Conservation (phyloP, 2,797 vertebrate genomes). For the Protosalanx chinensis region DNA sequence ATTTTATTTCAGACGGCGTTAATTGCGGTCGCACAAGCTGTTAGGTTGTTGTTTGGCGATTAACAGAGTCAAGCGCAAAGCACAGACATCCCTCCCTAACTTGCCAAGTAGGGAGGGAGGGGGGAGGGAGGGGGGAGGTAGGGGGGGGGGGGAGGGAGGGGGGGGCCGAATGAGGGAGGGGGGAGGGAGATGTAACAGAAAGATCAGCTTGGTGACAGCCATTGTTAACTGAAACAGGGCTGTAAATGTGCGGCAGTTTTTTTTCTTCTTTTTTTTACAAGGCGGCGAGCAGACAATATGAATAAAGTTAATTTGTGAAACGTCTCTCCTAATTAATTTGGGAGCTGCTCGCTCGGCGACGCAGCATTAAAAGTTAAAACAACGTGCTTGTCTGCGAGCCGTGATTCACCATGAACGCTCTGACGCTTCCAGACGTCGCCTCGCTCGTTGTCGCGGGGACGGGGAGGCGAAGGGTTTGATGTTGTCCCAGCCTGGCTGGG, state of each 20-base stretch:
- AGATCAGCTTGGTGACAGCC: conserved; percentile 63
- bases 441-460: conserved; percentile 52
- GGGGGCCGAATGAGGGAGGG: conserved; percentile 41
- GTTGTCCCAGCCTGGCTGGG: conserved; percentile 33
- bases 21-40: conserved; percentile 74
- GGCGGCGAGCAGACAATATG: conserved; percentile 59
- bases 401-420: conserved; percentile 47
- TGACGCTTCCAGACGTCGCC: conserved; percentile 54
- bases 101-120: conserved; percentile 44
- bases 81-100: conserved; percentile 54
- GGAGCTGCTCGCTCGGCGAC: conserved; percentile 36
- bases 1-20: conserved; percentile 68
- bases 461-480: conserved; percentile 52
- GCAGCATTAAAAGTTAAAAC: conserved; percentile 65
- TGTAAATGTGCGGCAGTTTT: conserved; percentile 53
- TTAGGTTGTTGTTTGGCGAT: conserved; percentile 74
- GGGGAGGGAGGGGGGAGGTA: too few relatives aligned
- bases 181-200: conserved; percentile 23
- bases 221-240: conserved; percentile 63
- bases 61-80: conserved; percentile 72
- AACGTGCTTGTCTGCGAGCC: conserved; percentile 43
- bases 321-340: conserved; percentile 72
- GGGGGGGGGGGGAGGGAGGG: too few relatives aligned
- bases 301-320: conserved; percentile 68
- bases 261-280: conserved; percentile 6